Conservation (phyloP, 2,888 invertebrate species). For the Helleia helle region DNA sequence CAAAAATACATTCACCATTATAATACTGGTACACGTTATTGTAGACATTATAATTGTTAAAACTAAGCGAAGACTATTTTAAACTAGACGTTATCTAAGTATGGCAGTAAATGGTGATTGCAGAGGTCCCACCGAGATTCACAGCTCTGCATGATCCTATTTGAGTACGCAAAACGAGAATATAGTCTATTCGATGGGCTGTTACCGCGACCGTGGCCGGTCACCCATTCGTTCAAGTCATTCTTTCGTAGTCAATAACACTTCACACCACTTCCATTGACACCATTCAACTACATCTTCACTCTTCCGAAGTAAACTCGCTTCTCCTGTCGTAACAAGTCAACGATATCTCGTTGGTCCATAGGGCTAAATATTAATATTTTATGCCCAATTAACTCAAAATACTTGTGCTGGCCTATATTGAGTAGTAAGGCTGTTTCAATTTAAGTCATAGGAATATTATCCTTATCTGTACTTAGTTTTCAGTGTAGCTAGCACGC, state of each 20-base stretch:
- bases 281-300: not conserved
- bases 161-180: slow-evolving; percentile 47
- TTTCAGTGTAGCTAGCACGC: slow-evolving; percentile 39
- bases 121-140: slow-evolving; percentile 51
- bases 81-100: slow-evolving; percentile 53
- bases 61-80: slow-evolving; percentile 62
- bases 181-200: slow-evolving; percentile 64
- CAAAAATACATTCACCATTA: slow-evolving; percentile 65
- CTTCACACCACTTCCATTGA: not conserved
- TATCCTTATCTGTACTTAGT: not conserved
- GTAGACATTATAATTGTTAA: slow-evolving; percentile 48
- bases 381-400: not conserved
- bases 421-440: not conserved
- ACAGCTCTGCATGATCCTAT: slow-evolving; percentile 43
- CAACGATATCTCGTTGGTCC: not conserved
- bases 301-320: not conserved
- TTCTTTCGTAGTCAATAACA: slow-evolving; percentile 12
- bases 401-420: not conserved
- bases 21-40: slow-evolving; percentile 65
- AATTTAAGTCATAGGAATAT: not conserved
- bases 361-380: not conserved
- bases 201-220: slow-evolving; percentile 14
- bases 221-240: slow-evolving; percentile 20
- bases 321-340: not conserved
- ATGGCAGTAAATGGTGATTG: slow-evolving; percentile 66